Percentiles rank a stretch among this genome's conserved stretches.
These are phyloP conservation scores for Epirrita christyi DNA, from an alignment of 2,888 invertebrate genomes.

Conservation along the genomic window DNA sequence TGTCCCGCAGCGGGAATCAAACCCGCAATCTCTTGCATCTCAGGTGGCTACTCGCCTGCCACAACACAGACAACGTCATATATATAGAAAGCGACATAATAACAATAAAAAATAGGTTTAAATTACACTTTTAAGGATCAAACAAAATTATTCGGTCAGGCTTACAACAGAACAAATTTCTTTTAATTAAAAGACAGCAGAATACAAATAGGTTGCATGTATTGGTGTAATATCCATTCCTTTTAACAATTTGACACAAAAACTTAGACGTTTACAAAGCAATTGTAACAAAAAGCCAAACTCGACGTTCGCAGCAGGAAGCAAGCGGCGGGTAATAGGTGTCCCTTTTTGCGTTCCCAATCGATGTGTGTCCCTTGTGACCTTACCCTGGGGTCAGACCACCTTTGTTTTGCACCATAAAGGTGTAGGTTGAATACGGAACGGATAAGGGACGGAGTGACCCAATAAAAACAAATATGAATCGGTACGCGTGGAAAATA, in stretches of 20 bases:
- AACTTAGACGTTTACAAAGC: conserved; percentile 17
- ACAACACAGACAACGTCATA: no score
- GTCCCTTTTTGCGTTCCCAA: conserved; percentile 38
- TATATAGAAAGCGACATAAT: no score
- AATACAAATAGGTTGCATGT: conserved; percentile 13
- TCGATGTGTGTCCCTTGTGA: conserved; percentile 27
- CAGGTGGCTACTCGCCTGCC: no score
- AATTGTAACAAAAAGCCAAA: conserved; percentile 29
- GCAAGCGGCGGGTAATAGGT: conserved; percentile 31
- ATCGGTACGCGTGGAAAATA: conserved; percentile 16
- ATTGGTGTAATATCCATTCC: conserved; percentile 22
- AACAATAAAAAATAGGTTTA: no score
- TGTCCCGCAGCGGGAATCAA: no score
- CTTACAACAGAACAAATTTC: neutral
- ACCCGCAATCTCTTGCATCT: no score
- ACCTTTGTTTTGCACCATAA: conserved; percentile 36
- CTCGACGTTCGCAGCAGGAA: conserved; percentile 30
- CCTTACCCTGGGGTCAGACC: conserved; percentile 30
- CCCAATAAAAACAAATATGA: conserved; percentile 26
- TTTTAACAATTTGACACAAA: conserved; percentile 27
- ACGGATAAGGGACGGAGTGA: conserved; percentile 12
- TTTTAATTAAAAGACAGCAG: neutral
- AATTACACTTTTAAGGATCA: no score
- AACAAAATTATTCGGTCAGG: no score
- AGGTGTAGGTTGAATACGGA: conserved; percentile 25